Evolutionary conservation across 2,888 invertebrate species (phyloP), one percentile per base, ranked within the genome.

Genomic region (Andrena camellia): DNA sequence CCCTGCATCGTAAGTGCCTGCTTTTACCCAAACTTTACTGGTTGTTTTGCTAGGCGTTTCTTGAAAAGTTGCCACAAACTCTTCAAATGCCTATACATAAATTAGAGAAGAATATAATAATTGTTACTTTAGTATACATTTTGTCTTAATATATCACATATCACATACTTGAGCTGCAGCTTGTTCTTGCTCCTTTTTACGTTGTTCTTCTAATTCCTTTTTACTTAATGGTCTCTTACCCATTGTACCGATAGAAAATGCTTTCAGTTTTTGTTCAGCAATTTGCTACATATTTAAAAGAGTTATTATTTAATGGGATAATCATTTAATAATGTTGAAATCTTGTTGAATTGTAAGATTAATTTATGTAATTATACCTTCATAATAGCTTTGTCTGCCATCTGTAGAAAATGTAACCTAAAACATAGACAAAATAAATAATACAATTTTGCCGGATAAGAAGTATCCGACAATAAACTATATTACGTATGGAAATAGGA

Each of bases 11-110:
- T 99, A 99, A 0, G 99, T 98, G 72, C 99, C 99, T 77, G 99
- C 99, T 94, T 99, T 98, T 6, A 99, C 98, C 98, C 99, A 99
- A 60, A 99, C 97, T 95, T 99, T 99, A 66, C 95, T 95, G 4
- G 97, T 96, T 20, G 97, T 96, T 89, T 96, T 96, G 71, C 96
- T 96, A 0, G 97, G 97, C 0, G 96, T 96, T 89, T 98, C 98
- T 96, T 98, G 98, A 94, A 99, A 99, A 7, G 99, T 98, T 88
- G 98, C 98, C 60, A 99, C 98, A 95, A 99, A 99, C 94, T 99
- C 99, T 95, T 99, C 98, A 94, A 98, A 99, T 0, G 98, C 99
- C 97, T 97, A 42, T 59, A 48, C 4, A 52, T 3, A 71, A 26
- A 20, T 31, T 13, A 72, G 50, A 73, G 31, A 59, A 26, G 5